A percentile compares a stretch with the other conserved stretches of the same genome.
Evolutionary conservation across 2,113 vertebrate genomes (phyloP).

Genomic region (Albula glossodonta): DNA sequence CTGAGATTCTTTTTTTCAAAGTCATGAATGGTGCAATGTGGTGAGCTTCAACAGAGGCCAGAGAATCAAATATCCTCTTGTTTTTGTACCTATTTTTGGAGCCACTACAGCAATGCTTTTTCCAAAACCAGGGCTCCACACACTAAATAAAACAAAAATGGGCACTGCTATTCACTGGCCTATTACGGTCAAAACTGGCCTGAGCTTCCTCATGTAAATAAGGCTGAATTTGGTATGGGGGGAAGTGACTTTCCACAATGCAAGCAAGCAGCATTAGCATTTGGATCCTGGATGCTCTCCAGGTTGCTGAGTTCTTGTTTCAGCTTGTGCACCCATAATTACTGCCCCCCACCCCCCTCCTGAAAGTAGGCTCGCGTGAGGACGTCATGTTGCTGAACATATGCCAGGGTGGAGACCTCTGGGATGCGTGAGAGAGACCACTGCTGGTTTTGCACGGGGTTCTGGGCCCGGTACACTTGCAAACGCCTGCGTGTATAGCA

Average conservation of each 20-base stretch:
- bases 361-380: background rate
- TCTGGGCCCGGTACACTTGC: background rate
- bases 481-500: background rate
- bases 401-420: background rate
- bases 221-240: background rate
- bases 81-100: background rate
- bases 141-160: background rate
- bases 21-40: background rate
- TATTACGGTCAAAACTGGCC: background rate
- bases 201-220: background rate
- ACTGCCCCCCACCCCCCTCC: background rate
- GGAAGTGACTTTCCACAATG: background rate
- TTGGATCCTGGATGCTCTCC: background rate
- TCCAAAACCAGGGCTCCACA: background rate
- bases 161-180: background rate
- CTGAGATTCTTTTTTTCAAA: background rate
- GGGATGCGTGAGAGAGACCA: background rate
- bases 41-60: background rate
- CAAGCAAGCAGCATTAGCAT: background rate
- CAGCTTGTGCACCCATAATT: background rate
- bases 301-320: background rate
- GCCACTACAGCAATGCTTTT: background rate
- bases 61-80: background rate
- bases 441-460: background rate
- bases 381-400: background rate